Evolutionary conservation across 2,797 vertebrate species (phyloP).

Genomic region (Onychomys arenicola): DNA sequence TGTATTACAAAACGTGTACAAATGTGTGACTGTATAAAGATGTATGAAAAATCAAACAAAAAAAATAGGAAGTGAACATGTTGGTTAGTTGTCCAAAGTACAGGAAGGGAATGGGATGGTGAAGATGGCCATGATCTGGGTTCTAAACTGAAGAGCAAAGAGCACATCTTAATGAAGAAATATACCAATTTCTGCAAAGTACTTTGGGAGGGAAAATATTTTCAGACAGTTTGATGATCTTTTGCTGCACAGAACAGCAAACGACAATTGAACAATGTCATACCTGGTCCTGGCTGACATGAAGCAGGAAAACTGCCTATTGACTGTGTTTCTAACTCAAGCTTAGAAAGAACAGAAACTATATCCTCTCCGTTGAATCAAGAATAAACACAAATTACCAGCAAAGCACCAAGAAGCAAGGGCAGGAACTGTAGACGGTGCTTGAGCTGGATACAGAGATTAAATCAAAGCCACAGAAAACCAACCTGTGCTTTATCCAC

Average conservation of each 20-base stretch:
- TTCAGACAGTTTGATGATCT: constrained; percentile 1
- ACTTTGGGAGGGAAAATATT: background rate
- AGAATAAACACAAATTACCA: constrained; percentile 5
- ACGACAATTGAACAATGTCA: background rate
- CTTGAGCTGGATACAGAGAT: background rate
- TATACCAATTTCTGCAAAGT: background rate
- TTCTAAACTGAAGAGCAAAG: background rate
- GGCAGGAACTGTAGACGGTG: background rate
- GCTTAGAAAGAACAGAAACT: constrained; percentile 6
- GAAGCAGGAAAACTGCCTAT: background rate
- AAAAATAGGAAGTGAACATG: background rate
- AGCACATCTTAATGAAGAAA: background rate
- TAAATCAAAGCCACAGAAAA: constrained; percentile 50
- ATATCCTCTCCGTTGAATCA: background rate
- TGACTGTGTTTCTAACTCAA: constrained; percentile 48
- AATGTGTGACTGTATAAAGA: background rate
- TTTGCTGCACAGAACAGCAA: constrained; percentile 18
- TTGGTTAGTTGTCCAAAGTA: background rate
- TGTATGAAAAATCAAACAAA: background rate
- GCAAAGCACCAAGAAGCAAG: background rate
- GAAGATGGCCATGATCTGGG: background rate
- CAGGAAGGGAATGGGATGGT: background rate
- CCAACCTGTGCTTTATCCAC: constrained; percentile 85
- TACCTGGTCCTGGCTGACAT: background rate
- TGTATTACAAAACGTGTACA: background rate